Percentiles rank a stretch among this genome's conserved stretches.
These are phyloP conservation scores for Nipponia nippon DNA, from an alignment of 2,113 vertebrate species.

Conservation along the genomic window DNA sequence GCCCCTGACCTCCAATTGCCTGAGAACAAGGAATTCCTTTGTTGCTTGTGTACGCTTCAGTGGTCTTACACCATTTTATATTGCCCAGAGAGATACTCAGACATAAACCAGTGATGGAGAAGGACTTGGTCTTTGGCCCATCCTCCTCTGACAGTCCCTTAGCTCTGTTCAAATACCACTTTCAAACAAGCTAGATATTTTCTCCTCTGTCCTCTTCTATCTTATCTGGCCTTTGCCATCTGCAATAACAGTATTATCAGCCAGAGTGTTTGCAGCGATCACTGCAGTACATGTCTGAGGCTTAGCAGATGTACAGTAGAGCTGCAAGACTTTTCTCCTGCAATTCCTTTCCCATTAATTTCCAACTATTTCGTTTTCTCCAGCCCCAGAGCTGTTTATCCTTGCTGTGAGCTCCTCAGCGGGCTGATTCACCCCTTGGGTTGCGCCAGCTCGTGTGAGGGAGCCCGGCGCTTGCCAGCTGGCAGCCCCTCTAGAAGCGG, in stretches of 20 bases:
- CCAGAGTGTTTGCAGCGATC: neutral
- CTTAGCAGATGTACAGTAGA: neutral
- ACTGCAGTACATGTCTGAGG: neutral
- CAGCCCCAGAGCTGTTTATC: slow-evolving; percentile 48
- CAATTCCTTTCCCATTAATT: slow-evolving; percentile 30
- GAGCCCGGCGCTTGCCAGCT: neutral
- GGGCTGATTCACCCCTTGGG: slow-evolving; percentile 26
- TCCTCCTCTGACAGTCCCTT: neutral
- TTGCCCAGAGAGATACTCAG: neutral
- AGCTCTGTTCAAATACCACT: neutral
- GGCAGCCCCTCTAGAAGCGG: slow-evolving; percentile 28
- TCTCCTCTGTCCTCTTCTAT: neutral
- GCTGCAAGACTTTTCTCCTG: neutral
- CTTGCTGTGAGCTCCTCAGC: slow-evolving; percentile 9
- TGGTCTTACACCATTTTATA: neutral
- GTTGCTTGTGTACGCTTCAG: neutral
- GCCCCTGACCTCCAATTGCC: neutral
- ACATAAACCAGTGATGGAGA: neutral
- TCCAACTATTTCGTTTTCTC: neutral
- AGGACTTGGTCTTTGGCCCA: neutral
- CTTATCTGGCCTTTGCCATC: neutral
- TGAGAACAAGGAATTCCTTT: neutral
- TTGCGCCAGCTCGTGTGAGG: slow-evolving; percentile 33
- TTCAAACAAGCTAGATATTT: neutral
- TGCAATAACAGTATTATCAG: neutral